Evolutionary conservation across 2,888 invertebrate species (phyloP).

Genomic region (Zootermopsis nevadensis): DNA sequence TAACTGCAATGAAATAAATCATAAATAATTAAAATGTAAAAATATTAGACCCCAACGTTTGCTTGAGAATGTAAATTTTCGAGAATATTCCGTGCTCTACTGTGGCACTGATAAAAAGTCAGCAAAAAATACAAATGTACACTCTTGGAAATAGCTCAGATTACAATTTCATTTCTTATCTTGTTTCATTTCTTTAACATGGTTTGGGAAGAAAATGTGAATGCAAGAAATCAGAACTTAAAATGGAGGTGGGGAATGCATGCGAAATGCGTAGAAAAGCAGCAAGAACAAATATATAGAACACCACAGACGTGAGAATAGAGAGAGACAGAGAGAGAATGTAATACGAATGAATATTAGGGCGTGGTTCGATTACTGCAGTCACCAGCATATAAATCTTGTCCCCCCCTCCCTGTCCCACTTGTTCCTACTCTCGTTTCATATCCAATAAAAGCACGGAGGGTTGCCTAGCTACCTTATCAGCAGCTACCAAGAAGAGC

Average conservation of each 20-base stretch:
- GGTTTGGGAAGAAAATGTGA: background rate
- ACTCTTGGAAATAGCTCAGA: background rate
- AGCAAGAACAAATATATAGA: background rate
- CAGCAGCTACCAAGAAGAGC: background rate
- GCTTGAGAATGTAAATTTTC: too few species aligned
- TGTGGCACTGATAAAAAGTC: background rate
- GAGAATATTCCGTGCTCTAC: background rate
- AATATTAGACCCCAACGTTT: too few species aligned
- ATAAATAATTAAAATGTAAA: too few species aligned
- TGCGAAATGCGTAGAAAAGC: background rate
- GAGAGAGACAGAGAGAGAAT: background rate
- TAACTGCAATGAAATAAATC: too few species aligned
- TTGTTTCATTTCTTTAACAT: background rate
- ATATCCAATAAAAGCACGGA: conserved; percentile 12
- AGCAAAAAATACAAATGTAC: background rate
- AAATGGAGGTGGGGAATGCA: background rate
- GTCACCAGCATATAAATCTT: conserved; percentile 17
- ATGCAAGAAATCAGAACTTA: background rate
- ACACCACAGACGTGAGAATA: background rate
- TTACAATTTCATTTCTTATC: background rate
- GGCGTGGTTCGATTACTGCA: conserved; percentile 25
- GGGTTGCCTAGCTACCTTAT: conserved; percentile 2
- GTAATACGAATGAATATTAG: background rate
- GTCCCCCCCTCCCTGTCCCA: background rate
- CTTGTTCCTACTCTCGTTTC: background rate